These are phyloP conservation scores for Xestia xanthographa DNA, from an alignment of 2,888 invertebrate genomes.

Conservation along the genomic window DNA sequence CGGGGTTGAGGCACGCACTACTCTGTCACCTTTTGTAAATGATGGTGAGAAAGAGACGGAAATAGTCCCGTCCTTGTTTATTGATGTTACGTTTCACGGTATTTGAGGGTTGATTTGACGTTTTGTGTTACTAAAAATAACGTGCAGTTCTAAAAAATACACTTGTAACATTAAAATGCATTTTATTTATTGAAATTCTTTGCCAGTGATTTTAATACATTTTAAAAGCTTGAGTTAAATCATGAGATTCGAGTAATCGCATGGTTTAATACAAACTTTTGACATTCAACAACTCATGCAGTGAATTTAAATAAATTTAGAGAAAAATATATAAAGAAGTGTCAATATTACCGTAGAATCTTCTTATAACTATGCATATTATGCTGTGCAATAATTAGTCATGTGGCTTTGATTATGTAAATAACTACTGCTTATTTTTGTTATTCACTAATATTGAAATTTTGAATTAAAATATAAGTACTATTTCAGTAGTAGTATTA, in stretches of 20 bases:
- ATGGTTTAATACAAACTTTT: not conserved
- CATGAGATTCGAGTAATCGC: not conserved
- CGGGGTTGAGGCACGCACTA: slow-evolving; percentile 81
- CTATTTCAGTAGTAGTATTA: too few relatives aligned
- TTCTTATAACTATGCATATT: not conserved
- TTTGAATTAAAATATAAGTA: not conserved
- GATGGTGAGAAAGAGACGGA: slow-evolving; percentile 75
- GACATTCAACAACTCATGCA: not conserved
- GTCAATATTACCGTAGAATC: not conserved
- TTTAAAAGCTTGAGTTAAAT: not conserved
- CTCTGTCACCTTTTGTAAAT: slow-evolving; percentile 77
- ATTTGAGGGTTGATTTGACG: slow-evolving; percentile 43
- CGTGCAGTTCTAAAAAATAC: slow-evolving; percentile 14
- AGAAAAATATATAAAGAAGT: not conserved
- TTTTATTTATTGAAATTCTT: not conserved
- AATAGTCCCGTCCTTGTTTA: slow-evolving; percentile 70
- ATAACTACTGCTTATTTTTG: not conserved
- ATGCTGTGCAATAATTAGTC: not conserved
- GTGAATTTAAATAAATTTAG: not conserved
- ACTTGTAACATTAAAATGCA: too few relatives aligned
- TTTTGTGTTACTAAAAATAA: slow-evolving; percentile 35
- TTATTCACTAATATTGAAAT: not conserved
- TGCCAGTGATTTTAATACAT: not conserved
- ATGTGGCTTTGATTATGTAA: not conserved
- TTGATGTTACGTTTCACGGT: slow-evolving; percentile 76